Evolutionary conservation across 1,140 invertebrate species (phyloP).

Genomic region (Trialeurodes vaporariorum): DNA sequence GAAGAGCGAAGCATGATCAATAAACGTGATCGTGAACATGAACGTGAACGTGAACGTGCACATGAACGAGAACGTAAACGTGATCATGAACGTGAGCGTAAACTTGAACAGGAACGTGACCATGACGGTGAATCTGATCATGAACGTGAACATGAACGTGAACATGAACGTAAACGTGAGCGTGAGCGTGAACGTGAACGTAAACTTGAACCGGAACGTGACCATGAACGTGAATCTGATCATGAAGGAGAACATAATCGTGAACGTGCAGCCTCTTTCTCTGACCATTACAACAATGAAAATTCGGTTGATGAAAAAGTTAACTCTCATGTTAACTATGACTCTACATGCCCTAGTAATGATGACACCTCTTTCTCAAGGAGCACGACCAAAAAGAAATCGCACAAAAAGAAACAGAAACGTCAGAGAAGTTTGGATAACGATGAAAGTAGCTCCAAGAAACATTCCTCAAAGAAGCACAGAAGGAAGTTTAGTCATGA

Average conservation of each 20-base stretch:
- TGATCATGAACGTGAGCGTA: too few species aligned
- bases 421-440: constrained; percentile 47
- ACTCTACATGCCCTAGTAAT: background rate
- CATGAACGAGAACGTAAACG: too few species aligned
- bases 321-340: background rate
- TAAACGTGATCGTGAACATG: too few species aligned
- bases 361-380: background rate
- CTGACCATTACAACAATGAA: background rate
- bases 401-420: constrained; percentile 71
- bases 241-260: too few species aligned
- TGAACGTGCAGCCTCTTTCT: too few species aligned
- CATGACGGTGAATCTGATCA: too few species aligned
- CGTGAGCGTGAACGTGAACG: background rate
- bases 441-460: constrained; percentile 24
- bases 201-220: too few species aligned
- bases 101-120: too few species aligned
- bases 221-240: too few species aligned
- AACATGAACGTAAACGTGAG: background rate
- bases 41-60: too few species aligned
- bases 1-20: background rate
- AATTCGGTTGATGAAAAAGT: background rate
- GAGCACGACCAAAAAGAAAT: constrained; percentile 44
- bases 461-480: constrained; percentile 32
- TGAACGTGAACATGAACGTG: too few species aligned
- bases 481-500: constrained; percentile 27